phyloP scores from a whole-genome alignment of 2,888 invertebrate species.

The Chaetoderma sp. region DNA sequence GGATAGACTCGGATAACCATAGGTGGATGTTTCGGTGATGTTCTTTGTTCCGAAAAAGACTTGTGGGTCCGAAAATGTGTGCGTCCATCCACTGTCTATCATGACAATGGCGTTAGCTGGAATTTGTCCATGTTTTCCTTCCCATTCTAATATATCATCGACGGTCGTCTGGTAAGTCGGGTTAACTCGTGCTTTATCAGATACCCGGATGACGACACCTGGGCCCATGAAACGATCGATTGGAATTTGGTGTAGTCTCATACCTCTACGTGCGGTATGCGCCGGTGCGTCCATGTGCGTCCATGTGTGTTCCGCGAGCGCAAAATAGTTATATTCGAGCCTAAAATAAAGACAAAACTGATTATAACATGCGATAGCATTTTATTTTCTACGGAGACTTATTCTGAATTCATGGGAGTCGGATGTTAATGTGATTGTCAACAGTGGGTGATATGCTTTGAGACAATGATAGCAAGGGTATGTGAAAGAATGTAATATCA shows the following conservation, averaged over 20 bases:
- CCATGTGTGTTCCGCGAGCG: constrained; percentile 1
- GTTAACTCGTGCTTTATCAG: background rate
- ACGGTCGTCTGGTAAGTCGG: background rate
- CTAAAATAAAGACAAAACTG: too few species aligned
- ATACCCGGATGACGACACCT: background rate
- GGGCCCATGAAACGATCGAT: background rate
- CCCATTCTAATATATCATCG: background rate
- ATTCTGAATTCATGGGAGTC: too few species aligned
- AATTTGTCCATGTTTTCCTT: background rate
- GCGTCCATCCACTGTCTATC: background rate
- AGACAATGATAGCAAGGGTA: too few species aligned
- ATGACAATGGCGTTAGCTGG: background rate
- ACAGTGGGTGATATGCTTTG: too few species aligned
- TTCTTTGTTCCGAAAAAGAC: background rate
- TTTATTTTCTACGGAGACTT: too few species aligned
- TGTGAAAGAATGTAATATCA: too few species aligned
- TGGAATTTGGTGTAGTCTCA: background rate
- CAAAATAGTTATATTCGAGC: too few species aligned
- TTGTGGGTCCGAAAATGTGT: background rate
- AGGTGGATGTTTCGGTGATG: background rate
- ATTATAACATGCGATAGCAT: too few species aligned
- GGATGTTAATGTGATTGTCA: too few species aligned
- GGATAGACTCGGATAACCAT: background rate
- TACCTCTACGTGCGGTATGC: background rate
- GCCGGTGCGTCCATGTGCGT: constrained; percentile 5